Conservation (phyloP, 2,888 invertebrate species). For the Dasypolia templi region DNA sequence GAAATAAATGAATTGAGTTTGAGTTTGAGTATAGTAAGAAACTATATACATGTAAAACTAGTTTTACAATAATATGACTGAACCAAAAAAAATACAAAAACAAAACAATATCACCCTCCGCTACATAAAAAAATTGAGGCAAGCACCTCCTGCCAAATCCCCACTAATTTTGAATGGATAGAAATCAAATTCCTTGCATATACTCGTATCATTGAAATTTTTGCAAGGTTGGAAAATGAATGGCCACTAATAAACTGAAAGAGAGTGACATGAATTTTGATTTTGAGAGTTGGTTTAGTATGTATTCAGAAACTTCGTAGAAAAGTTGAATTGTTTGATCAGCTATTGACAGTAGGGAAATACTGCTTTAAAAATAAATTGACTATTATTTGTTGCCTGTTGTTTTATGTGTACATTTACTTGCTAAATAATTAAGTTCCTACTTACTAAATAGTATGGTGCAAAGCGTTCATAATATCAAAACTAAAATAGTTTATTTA, state of each 20-base stretch:
- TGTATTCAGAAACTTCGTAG: background rate
- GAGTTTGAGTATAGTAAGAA: too few species aligned
- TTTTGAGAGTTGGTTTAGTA: background rate
- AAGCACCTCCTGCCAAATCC: too few species aligned
- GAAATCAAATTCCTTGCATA: too few species aligned
- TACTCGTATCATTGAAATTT: too few species aligned
- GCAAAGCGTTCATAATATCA: background rate
- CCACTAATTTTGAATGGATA: too few species aligned
- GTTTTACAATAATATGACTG: too few species aligned
- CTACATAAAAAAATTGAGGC: too few species aligned
- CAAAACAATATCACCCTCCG: too few species aligned
- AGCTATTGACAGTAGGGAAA: background rate
- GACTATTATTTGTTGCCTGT: background rate
- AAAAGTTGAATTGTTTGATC: background rate
- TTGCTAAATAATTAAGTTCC: background rate
- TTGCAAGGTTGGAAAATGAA: background rate
- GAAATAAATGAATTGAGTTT: too few species aligned
- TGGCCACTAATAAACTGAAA: background rate
- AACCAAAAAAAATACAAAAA: too few species aligned
- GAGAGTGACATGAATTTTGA: background rate
- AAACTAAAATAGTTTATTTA: slow-evolving; percentile 1
- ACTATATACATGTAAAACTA: too few species aligned
- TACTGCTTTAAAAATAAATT: background rate
- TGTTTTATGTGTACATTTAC: slow-evolving; percentile 3
- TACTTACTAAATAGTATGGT: slow-evolving; percentile 4